phyloP scores from a whole-genome alignment of 2,888 invertebrate genomes.

The Nymphalis polychloros region DNA sequence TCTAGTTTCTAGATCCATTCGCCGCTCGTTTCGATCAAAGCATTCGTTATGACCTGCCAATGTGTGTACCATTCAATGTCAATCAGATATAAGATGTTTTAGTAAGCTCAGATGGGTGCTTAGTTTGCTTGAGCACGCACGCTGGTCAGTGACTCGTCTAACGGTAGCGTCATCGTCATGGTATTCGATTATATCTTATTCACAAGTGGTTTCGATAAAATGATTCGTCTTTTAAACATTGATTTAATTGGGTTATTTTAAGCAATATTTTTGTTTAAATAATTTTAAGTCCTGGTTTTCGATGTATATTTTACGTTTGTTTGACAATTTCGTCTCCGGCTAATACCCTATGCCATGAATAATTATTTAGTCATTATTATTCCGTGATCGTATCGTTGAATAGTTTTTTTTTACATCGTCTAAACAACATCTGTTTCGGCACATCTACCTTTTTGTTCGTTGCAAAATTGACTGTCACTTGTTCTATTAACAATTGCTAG shows the following conservation, averaged over 20 bases:
- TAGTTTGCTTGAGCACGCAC: conserved; percentile 52
- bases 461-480: no score
- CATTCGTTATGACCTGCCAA: conserved; percentile 42
- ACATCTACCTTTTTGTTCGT: no score
- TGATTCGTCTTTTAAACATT: background rate
- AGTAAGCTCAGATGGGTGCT: conserved; percentile 26
- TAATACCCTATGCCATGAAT: no score
- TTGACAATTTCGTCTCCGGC: no score
- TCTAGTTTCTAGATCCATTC: conserved; percentile 7
- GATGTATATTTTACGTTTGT: no score
- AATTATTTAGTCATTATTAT: no score
- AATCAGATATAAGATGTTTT: conserved; percentile 37
- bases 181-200: conserved; percentile 42
- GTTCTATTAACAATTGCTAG: no score
- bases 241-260: background rate
- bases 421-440: no score
- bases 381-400: no score
- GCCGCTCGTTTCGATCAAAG: conserved; percentile 31
- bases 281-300: no score
- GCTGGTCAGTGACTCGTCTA: conserved; percentile 64
- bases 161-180: conserved; percentile 63
- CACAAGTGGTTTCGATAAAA: conserved; percentile 30
- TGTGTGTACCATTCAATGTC: conserved; percentile 41
- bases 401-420: no score
- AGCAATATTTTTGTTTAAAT: no score